Evolutionary conservation across 1,140 invertebrate species (phyloP).

Genomic region (Polypedilum vanderplanki): DNA sequence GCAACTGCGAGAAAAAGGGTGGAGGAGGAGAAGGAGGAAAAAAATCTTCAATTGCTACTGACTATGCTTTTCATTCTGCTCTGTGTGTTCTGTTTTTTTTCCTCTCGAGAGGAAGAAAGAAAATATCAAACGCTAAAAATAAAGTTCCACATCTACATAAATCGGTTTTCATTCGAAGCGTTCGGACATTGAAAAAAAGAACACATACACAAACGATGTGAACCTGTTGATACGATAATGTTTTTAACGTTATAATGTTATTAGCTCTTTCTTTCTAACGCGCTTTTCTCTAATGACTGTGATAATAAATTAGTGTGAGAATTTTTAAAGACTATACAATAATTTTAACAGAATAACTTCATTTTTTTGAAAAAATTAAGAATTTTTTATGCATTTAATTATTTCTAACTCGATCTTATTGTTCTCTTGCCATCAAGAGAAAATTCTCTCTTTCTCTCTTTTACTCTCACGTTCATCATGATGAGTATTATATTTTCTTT

Average conservation of each 20-base stretch:
- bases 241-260: background rate
- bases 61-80: background rate
- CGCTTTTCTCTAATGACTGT: background rate
- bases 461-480: background rate
- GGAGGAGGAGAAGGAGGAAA: too few species aligned
- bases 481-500: slow-evolving; percentile 21
- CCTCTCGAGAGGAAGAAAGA: background rate
- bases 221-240: slow-evolving; percentile 25
- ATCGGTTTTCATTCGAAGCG: background rate
- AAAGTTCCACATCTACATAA: slow-evolving; percentile 12
- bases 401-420: background rate
- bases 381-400: background rate
- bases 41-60: background rate
- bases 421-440: background rate
- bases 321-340: too few species aligned
- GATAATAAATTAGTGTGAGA: background rate
- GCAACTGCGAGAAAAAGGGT: too few species aligned
- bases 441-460: background rate
- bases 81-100: background rate
- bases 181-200: slow-evolving; percentile 6
- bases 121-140: slow-evolving; percentile 19
- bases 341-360: too few species aligned
- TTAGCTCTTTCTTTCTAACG: background rate
- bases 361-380: background rate
- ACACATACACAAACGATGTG: slow-evolving; percentile 16